Evolutionary conservation across 2,797 vertebrate genomes (phyloP), one percentile per base, ranked within the genome.

Genomic region (Lutjanus argentimaculatus): DNA sequence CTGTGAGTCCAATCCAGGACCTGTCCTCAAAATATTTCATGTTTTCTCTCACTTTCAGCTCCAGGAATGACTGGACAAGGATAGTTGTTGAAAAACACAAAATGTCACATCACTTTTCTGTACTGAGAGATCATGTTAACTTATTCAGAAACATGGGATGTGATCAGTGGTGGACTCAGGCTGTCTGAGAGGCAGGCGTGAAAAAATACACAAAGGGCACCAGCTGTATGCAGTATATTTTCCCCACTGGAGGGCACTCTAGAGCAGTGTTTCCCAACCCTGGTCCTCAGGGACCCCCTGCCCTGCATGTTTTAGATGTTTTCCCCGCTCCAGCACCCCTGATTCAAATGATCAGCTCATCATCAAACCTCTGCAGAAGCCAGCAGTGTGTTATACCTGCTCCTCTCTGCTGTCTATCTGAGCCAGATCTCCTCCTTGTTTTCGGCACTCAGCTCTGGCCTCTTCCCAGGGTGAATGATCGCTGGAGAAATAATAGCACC

Each of bases 341-440:
- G 25, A 25, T 25, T 25, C 25, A 25, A 25, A 25, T 25, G 25
- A 25, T 25, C 25, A 25, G 25, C 25, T 25, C 25, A 25, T 25
- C 25, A 25, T 25, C 25, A 25, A 25, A 3, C 25, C 25, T 25
- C 25, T 25, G 25, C 25, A 25, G 25, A 25, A 25, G 25, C 25
- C 25, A 74, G 73, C 57, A 7, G 59, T 22, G 79, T 66, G 72
- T 69, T 3, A 1, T 72, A 92, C 93, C 92, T 93, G 90, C 79
- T 93, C 88, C 1, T 72, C 43, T 14, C 0, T 3, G 64, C 68
- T 88, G 51, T 92, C 64, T 16, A 93, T 89, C 82, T 88, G 82
- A 13, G 91, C 93, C 77, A 94, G 85, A 22, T 85, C 14, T 77
- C 73, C 88, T 59, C 22, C 25, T 2, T 0, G 0, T 0, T 0